Base-by-base conservation (phyloP, 2,113 vertebrate species). In the Scomber scombrus region DNA sequence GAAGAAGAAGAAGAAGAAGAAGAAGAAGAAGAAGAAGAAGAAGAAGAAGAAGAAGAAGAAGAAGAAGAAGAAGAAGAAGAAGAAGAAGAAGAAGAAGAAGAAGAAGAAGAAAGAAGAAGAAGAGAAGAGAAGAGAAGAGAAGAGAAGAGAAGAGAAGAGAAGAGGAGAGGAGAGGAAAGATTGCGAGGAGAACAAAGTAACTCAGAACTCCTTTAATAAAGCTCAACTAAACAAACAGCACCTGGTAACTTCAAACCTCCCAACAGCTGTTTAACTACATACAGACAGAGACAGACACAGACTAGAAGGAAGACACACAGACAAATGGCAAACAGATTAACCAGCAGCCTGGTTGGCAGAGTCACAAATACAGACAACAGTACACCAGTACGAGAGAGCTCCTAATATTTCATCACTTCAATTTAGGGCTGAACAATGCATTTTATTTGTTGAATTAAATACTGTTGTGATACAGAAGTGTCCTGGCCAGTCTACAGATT, bases 161-260 rank as follows among this genome's bases (percentile, higher is more conserved):
- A 55, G 52, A 47, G 19, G 12, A 49, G 64, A n/a, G n/a, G n/a
- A n/a, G n/a, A n/a, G n/a, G n/a, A n/a, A n/a, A n/a, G n/a, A n/a
- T n/a, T n/a, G n/a, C n/a, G 23, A 26, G 3, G 68, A 58, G 72
- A 89, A 87, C 88, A 85, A 90, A 83, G 82, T 83, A 65, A 45
- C 26, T 65, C 65, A 8, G 63, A 81, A 54, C 52, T 82, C 40
- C 66, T 84, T 90, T 80, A 88, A 86, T 85, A 76, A 79, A 80
- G 45, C 77, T 87, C 68, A 47, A 23, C 81, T 76, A 67, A 90
- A 87, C 83, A 92, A 93, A 91, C 83, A 78, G 66, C 87, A 91
- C 89, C 90, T 91, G 91, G 78, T 83, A 82, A 82, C 81, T 91
- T 91, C 88, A 93, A 89, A 84, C 75, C 72, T 71, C 15, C 26